Evolutionary conservation across 1,140 invertebrate species (phyloP).

Genomic region (Neodiprion fabricii): DNA sequence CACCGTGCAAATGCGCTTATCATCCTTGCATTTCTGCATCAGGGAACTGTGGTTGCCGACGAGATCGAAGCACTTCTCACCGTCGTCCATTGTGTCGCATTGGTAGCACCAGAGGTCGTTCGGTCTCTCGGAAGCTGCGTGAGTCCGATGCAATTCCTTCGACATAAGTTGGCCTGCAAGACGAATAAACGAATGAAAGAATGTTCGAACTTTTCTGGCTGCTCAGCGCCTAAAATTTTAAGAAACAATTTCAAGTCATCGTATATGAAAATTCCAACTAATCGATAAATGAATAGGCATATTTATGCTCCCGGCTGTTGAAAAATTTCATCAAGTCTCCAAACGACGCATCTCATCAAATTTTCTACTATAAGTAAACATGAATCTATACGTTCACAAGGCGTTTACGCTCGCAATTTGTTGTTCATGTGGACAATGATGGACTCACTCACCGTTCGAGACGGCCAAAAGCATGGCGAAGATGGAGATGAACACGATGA

Average conservation of each 20-base stretch:
- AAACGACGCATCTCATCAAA: too few relatives aligned
- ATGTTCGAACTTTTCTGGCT: too few relatives aligned
- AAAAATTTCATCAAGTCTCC: too few relatives aligned
- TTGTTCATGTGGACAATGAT: too few relatives aligned
- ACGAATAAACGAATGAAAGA: neutral
- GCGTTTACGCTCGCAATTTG: too few relatives aligned
- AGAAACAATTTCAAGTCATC: too few relatives aligned
- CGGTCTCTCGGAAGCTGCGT: slow-evolving; percentile 73
- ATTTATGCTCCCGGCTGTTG: too few relatives aligned
- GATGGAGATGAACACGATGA: neutral
- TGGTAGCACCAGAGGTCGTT: slow-evolving; percentile 82
- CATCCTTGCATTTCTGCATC: slow-evolving; percentile 75
- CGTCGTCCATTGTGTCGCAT: slow-evolving; percentile 77
- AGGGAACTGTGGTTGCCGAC: slow-evolving; percentile 67
- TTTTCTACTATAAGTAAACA: too few relatives aligned
- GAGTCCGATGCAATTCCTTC: slow-evolving; percentile 75
- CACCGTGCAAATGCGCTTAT: slow-evolving; percentile 81
- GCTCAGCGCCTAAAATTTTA: too few relatives aligned
- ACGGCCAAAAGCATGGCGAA: neutral
- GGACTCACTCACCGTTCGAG: neutral
- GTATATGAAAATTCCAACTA: too few relatives aligned
- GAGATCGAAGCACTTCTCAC: slow-evolving; percentile 72
- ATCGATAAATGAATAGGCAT: too few relatives aligned
- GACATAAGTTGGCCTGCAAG: slow-evolving; percentile 55
- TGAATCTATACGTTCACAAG: too few relatives aligned